phyloP scores from a whole-genome alignment of 2,888 invertebrate genomes.

The Synanthedon tipuliformis region DNA sequence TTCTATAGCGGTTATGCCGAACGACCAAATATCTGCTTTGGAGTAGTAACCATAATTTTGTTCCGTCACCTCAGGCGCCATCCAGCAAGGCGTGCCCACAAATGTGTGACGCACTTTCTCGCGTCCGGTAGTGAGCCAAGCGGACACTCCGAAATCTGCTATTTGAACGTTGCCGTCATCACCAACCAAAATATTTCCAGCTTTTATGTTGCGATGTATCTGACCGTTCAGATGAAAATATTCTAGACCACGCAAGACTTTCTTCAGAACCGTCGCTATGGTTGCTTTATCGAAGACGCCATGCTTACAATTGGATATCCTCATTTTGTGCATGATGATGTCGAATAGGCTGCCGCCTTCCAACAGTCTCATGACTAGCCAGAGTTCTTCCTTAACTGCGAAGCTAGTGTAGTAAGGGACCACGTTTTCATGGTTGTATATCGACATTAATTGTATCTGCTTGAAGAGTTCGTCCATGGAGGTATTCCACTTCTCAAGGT shows the following conservation, averaged over 20 bases:
- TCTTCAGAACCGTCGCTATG: conserved; percentile 97
- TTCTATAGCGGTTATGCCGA: conserved; percentile 98
- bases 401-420: conserved; percentile 99
- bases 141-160: conserved; percentile 99
- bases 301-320: conserved; percentile 90
- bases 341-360: conserved; percentile 92
- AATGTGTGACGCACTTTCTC: conserved; percentile 99
- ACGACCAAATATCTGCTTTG: conserved; percentile 86
- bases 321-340: conserved; percentile 96
- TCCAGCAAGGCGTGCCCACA: conserved; percentile 99
- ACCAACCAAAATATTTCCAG: conserved; percentile 96
- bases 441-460: conserved; percentile 97
- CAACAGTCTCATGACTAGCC: conserved; percentile 97
- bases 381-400: conserved; percentile 96
- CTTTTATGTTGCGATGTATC: conserved; percentile 94
- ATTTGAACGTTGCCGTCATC: conserved; percentile 99
- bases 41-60: conserved; percentile 99
- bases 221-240: conserved; percentile 92
- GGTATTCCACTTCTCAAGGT: conserved; percentile 99
- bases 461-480: conserved; percentile 98
- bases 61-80: conserved; percentile 99
- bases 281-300: conserved; percentile 99
- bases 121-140: conserved; percentile 97
- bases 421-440: conserved; percentile 99
- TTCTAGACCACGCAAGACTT: conserved; percentile 96